A percentile compares a stretch with the other conserved stretches of the same genome.
Evolutionary conservation across 2,888 invertebrate species (phyloP).

Genomic region (Cryptocheilus praepositus): DNA sequence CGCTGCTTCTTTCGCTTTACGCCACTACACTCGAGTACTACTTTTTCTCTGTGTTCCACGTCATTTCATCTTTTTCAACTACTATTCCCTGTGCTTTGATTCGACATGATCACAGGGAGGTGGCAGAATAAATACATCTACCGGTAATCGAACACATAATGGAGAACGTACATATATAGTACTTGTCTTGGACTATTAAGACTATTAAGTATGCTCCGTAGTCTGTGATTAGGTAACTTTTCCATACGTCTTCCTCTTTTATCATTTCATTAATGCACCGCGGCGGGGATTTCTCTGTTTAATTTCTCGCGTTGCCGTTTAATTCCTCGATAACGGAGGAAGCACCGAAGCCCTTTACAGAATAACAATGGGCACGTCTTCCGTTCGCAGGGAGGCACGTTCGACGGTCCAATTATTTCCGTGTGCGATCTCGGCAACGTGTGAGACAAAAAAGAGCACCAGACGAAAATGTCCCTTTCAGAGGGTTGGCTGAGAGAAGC

Average conservation of each 20-base stretch:
- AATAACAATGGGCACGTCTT: conserved; percentile 48
- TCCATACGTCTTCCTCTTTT: conserved; percentile 24
- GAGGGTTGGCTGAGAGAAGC: no score
- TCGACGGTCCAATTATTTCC: conserved; percentile 50
- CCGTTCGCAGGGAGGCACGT: conserved; percentile 35
- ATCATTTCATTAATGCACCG: conserved; percentile 44
- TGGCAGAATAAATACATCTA: no score
- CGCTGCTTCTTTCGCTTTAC: no score
- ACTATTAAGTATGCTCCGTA: not conserved
- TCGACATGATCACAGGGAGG: no score
- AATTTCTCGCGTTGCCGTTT: conserved; percentile 48
- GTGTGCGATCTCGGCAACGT: conserved; percentile 19
- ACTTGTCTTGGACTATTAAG: no score
- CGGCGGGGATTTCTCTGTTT: conserved; percentile 37
- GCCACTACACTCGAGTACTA: no score
- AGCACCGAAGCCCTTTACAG: conserved; percentile 38
- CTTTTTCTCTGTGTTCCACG: no score
- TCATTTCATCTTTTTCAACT: no score
- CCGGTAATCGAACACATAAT: no score
- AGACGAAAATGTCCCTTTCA: conserved; percentile 2
- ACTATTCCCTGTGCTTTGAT: no score
- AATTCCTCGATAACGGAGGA: conserved; percentile 55
- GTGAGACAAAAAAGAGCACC: conserved; percentile 39
- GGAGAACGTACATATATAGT: no score
- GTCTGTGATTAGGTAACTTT: no score